Evolutionary conservation across 2,113 vertebrate species (phyloP).

Genomic region (Mesocricetus auratus): DNA sequence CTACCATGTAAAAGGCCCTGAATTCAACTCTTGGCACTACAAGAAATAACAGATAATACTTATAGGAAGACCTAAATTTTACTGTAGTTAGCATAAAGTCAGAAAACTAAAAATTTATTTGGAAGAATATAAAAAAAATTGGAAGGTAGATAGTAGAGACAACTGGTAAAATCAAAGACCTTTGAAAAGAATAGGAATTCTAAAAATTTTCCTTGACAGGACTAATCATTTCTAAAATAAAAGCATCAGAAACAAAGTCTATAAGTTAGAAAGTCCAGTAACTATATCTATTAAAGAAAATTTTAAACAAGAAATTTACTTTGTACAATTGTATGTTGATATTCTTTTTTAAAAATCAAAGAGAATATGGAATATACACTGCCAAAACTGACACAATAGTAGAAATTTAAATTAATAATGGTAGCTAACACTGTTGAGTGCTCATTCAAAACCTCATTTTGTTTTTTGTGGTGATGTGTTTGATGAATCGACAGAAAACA

Average conservation of each 20-base stretch:
- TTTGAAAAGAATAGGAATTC: constrained; percentile 40
- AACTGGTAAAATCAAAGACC: not conserved
- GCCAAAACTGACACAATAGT: not conserved
- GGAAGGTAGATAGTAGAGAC: not conserved
- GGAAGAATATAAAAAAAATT: not conserved
- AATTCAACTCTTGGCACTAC: not conserved
- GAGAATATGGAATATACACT: not conserved
- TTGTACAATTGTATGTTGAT: not conserved
- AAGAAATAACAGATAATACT: not conserved
- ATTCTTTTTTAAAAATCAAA: not conserved
- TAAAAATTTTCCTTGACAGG: not conserved
- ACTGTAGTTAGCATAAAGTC: not conserved
- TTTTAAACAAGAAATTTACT: constrained; percentile 6
- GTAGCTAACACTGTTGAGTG: not conserved
- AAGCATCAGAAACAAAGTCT: not conserved
- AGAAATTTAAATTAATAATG: not conserved
- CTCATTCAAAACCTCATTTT: not conserved
- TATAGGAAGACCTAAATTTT: not conserved
- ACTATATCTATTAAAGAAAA: not conserved
- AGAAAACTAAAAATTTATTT: not conserved
- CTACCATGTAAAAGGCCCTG: not conserved
- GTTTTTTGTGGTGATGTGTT: not conserved
- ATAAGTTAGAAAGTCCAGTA: not conserved
- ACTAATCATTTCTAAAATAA: not conserved
- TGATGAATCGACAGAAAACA: not conserved